phyloP scores from a whole-genome alignment of 2,797 vertebrate genomes.

The Cetoscarus ocellatus region DNA sequence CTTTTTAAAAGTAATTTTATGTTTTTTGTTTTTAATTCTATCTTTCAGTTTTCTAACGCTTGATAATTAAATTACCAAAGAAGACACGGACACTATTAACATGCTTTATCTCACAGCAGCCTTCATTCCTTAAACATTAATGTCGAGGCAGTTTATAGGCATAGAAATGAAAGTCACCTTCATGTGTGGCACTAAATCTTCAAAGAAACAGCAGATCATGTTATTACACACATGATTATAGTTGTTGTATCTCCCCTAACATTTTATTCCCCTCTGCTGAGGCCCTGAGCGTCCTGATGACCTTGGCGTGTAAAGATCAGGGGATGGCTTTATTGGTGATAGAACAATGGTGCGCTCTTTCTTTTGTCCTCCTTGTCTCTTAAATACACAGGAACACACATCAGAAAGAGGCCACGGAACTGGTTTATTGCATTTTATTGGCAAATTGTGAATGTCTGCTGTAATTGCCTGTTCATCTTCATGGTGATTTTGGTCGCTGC shows the following conservation, averaged over 20 bases:
- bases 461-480: constrained; percentile 17
- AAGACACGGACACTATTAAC: too few relatives aligned
- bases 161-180: constrained; percentile 43
- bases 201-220: background rate
- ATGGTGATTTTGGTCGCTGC: too few relatives aligned
- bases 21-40: too few relatives aligned
- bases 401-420: background rate
- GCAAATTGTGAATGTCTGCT: background rate
- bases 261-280: constrained; percentile 16
- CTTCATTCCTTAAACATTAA: too few relatives aligned
- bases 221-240: constrained; percentile 34
- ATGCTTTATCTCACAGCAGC: too few relatives aligned
- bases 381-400: background rate
- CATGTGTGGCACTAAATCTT: constrained; percentile 11
- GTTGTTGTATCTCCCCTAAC: background rate
- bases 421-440: background rate
- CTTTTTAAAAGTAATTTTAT: too few relatives aligned
- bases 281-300: background rate
- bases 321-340: background rate
- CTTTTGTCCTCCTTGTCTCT: background rate
- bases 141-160: background rate
- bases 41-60: too few relatives aligned
- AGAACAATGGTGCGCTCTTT: background rate
- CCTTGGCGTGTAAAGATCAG: constrained; percentile 16
- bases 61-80: too few relatives aligned